Percentiles rank a stretch among this genome's conserved stretches.
These are phyloP conservation scores for Ashinkailepas kermadecensis DNA, from an alignment of 2,888 invertebrate genomes.

Conservation along the genomic window DNA sequence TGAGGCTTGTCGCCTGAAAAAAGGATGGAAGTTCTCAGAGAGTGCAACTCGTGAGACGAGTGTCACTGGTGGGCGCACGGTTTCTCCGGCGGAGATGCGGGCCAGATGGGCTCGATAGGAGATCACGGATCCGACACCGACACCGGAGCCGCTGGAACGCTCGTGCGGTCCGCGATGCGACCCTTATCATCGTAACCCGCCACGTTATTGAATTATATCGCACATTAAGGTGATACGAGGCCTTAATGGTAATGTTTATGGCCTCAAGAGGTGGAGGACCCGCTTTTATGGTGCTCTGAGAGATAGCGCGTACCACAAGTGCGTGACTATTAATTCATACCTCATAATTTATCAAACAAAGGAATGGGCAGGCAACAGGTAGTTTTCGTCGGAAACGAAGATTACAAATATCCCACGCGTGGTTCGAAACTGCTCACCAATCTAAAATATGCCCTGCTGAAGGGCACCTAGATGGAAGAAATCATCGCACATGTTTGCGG, in stretches of 20 bases:
- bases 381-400: neutral
- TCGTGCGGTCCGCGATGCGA: neutral
- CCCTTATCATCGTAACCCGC: neutral
- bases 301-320: neutral
- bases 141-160: neutral
- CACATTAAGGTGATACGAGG: neutral
- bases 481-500: too few relatives aligned
- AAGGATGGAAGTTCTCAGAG: neutral
- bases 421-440: neutral
- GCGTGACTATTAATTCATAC: constrained; percentile 21
- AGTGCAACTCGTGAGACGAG: too few relatives aligned
- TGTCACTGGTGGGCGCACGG: too few relatives aligned
- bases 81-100: too few relatives aligned
- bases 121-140: neutral
- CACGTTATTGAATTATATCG: constrained; percentile 10
- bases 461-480: too few relatives aligned
- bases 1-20: constrained; percentile 62
- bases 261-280: neutral
- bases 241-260: constrained; percentile 1
- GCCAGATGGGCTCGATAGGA: too few relatives aligned
- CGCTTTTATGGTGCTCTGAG: neutral
- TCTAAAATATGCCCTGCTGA: too few relatives aligned
- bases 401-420: neutral
- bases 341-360: neutral
- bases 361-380: too few relatives aligned